Percentiles rank a stretch among this genome's conserved stretches.
phyloP scores from a whole-genome alignment of 2,888 invertebrate species.

The Pristionchus entomophagus region DNA sequence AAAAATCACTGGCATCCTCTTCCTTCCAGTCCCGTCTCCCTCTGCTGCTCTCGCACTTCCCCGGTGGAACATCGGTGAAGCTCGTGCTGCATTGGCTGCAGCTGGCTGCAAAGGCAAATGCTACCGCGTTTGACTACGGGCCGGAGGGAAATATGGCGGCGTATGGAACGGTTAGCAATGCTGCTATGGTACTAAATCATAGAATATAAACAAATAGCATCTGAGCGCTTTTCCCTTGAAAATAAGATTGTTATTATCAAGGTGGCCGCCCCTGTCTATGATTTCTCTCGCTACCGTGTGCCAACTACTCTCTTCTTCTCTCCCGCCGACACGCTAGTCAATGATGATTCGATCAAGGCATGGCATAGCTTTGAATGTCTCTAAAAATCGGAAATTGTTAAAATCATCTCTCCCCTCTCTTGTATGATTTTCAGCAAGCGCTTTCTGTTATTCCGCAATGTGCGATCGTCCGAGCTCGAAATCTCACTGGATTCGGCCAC shows the following conservation, averaged over 20 bases:
- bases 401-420: no score
- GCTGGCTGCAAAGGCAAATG: neutral
- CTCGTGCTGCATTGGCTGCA: conserved; percentile 10
- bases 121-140: neutral
- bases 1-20: neutral
- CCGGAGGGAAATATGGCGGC: neutral
- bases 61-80: neutral
- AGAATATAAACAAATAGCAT: no score
- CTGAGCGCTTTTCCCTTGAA: no score
- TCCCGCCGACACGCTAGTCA: neutral
- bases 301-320: neutral
- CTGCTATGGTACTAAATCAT: no score
- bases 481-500: conserved; percentile 5
- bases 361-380: no score
- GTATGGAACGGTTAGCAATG: neutral
- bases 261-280: neutral
- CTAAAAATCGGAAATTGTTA: no score
- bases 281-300: neutral
- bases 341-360: neutral
- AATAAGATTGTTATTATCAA: no score
- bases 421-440: conserved; percentile 11
- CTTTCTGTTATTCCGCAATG: neutral
- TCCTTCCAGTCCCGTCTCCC: neutral
- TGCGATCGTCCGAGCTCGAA: neutral
- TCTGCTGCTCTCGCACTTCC: neutral